Evolutionary conservation across 2,888 invertebrate species (phyloP).

Genomic region (Phlogophora meticulosa): DNA sequence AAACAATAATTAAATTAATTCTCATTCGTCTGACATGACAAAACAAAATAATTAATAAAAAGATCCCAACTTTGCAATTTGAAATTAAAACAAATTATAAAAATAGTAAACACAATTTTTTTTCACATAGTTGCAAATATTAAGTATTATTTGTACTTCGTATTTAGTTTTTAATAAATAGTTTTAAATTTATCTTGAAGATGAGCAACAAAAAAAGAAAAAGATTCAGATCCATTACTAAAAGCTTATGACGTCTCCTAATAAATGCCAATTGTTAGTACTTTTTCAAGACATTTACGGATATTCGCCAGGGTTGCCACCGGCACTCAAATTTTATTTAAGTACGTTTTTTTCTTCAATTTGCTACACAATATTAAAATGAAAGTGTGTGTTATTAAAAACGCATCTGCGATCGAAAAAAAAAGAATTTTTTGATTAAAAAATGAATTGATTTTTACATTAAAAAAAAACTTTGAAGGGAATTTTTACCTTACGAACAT

Average conservation of each 20-base stretch:
- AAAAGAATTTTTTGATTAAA: too few species aligned
- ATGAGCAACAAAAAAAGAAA: constrained; percentile 25
- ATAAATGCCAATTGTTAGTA: constrained; percentile 50
- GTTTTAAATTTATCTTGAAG: not conserved
- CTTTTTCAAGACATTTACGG: constrained; percentile 7
- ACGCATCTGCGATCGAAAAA: too few species aligned
- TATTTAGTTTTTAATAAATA: constrained; percentile 33
- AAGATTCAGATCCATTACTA: constrained; percentile 9
- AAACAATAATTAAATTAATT: constrained; percentile 6
- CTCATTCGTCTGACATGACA: constrained; percentile 49
- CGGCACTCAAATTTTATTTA: too few species aligned
- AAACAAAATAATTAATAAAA: constrained; percentile 17
- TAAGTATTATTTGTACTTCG: constrained; percentile 44
- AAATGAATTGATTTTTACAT: too few species aligned
- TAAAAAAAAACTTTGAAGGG: too few species aligned
- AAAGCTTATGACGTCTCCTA: constrained; percentile 28
- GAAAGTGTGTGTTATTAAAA: too few species aligned
- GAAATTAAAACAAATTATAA: not conserved
- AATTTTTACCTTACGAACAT: too few species aligned
- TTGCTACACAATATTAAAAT: too few species aligned
- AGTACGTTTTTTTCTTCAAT: too few species aligned
- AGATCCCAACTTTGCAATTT: not conserved
- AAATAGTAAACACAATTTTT: not conserved
- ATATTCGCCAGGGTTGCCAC: too few species aligned
- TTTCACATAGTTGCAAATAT: not conserved